phyloP scores from a whole-genome alignment of 2,888 invertebrate species.

The Bombylius discolor region DNA sequence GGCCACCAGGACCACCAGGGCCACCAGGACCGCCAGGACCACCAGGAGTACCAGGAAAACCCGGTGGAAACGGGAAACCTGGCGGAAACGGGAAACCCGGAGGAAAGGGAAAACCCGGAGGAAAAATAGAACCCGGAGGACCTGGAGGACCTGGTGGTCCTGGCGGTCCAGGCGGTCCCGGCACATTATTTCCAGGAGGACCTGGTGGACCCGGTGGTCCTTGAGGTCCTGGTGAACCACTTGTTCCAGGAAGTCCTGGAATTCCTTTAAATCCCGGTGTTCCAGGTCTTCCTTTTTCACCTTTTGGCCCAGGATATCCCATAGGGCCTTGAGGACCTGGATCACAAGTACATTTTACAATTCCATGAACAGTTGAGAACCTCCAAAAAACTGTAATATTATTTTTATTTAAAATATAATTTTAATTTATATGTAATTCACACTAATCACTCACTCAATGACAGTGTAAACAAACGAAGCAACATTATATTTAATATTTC shows the following conservation, averaged over 20 bases:
- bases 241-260: not conserved
- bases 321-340: constrained; percentile 2
- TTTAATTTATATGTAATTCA: not conserved
- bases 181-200: not conserved
- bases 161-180: not conserved
- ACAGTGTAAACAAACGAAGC: no score
- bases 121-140: not conserved
- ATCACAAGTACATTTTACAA: not conserved
- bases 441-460: no score
- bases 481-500: no score
- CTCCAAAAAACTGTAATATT: not conserved
- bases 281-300: not conserved
- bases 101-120: not conserved
- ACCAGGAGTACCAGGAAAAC: not conserved
- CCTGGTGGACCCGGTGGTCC: constrained; percentile 2
- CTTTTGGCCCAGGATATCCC: not conserved
- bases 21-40: not conserved
- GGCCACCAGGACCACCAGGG: not conserved
- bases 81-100: not conserved
- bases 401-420: no score
- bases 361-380: not conserved
- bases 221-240: not conserved
- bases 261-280: not conserved
- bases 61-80: not conserved
- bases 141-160: not conserved